phyloP scores from a whole-genome alignment of 2,888 invertebrate species.

The Halictus ligatus region DNA sequence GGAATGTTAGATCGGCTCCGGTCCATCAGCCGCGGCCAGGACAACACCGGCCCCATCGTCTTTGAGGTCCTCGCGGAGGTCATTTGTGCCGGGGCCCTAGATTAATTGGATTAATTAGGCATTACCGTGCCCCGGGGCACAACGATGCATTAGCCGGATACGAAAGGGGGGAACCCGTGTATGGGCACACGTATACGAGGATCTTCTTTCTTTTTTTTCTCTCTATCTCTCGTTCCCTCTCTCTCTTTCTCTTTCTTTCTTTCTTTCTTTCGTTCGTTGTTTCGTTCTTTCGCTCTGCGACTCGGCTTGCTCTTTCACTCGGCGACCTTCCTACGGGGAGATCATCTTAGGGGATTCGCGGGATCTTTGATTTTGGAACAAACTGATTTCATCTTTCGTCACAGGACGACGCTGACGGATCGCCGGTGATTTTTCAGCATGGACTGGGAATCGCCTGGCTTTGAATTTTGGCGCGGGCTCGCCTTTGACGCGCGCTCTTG shows the following conservation, averaged over 20 bases:
- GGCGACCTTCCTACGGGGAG: constrained; percentile 64
- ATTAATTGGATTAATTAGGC: constrained; percentile 85
- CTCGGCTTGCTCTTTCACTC: background rate
- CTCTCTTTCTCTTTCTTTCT: background rate
- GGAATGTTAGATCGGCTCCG: constrained; percentile 83
- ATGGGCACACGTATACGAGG: constrained; percentile 47
- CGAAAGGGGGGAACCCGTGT: constrained; percentile 47
- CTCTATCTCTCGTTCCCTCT: too few species aligned
- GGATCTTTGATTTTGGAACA: constrained; percentile 68
- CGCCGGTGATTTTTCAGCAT: constrained; percentile 34
- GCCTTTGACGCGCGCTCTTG: background rate
- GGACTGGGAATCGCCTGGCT: constrained; percentile 32
- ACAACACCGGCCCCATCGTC: constrained; percentile 68
- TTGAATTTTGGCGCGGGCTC: constrained; percentile 22
- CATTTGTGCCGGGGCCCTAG: constrained; percentile 83
- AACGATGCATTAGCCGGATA: constrained; percentile 80
- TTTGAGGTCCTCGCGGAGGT: constrained; percentile 79
- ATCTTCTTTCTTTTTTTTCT: background rate
- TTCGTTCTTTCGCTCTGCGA: background rate
- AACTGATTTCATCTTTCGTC: constrained; percentile 64
- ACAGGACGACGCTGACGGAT: constrained; percentile 57
- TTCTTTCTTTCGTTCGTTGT: background rate
- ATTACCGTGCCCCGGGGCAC: constrained; percentile 82
- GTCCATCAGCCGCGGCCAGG: constrained; percentile 79
- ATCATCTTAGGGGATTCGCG: constrained; percentile 66